These are phyloP conservation scores for Enteromius mattozi DNA, from an alignment of 2,797 vertebrate species.

Conservation along the genomic window DNA sequence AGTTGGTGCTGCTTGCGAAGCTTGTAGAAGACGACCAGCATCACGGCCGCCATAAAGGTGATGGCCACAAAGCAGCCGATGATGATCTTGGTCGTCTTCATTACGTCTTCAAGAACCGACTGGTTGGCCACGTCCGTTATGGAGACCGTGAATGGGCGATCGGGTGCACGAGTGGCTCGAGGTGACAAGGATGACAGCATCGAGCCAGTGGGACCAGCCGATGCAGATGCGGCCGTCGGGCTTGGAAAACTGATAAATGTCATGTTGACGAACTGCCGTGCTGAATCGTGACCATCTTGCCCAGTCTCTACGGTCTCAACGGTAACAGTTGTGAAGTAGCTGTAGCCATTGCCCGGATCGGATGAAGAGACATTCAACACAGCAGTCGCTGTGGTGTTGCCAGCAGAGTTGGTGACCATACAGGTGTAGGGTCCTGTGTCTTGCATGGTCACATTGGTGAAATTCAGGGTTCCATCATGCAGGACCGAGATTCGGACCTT, in stretches of 20 bases:
- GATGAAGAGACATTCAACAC: conserved; percentile 93
- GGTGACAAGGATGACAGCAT: conserved; percentile 85
- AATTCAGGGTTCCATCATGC: conserved; percentile 95
- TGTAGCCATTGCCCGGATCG: conserved; percentile 87
- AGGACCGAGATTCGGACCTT: conserved; percentile 93
- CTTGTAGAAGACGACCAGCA: conserved; percentile 96
- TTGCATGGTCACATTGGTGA: conserved; percentile 97
- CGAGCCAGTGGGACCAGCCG: conserved; percentile 69
- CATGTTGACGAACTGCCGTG: conserved; percentile 86
- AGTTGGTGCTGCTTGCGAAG: conserved; percentile 93
- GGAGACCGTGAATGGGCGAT: conserved; percentile 85
- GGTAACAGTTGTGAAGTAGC: conserved; percentile 94
- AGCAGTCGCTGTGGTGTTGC: conserved; percentile 94
- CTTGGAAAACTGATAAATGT: conserved; percentile 78
- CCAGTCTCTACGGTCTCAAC: conserved; percentile 88
- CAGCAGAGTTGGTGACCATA: conserved; percentile 97
- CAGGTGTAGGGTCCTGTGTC: conserved; percentile 97
- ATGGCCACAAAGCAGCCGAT: conserved; percentile 97
- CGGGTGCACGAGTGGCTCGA: conserved; percentile 77
- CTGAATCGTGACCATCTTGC: conserved; percentile 77
- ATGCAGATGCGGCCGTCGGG: conserved; percentile 64
- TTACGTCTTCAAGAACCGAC: conserved; percentile 90
- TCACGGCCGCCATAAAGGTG: conserved; percentile 95
- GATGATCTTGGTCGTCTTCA: conserved; percentile 98
- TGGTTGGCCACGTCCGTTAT: conserved; percentile 87